These are phyloP conservation scores for Denticeps clupeoides DNA, from an alignment of 2,797 vertebrate species.

Conservation along the genomic window DNA sequence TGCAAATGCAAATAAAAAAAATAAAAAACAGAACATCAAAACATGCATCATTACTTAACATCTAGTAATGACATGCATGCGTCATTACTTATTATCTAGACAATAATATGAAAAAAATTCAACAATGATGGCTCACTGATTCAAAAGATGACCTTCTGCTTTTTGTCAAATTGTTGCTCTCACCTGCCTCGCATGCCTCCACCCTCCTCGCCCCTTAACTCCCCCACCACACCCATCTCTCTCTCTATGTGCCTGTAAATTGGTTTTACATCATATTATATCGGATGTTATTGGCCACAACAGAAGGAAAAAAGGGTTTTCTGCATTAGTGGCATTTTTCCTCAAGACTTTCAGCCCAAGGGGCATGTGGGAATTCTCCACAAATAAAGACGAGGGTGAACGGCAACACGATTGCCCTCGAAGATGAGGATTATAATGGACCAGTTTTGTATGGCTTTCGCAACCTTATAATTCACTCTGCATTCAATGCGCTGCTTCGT, in stretches of 20 bases:
- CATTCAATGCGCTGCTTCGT: slow-evolving; percentile 10
- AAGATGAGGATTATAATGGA: not conserved
- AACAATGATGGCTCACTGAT: slow-evolving; percentile 3
- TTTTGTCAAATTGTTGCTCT: not conserved
- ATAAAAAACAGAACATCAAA: too few relatives aligned
- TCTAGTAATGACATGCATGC: too few relatives aligned
- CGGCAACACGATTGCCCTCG: not conserved
- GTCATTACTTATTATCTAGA: too few relatives aligned
- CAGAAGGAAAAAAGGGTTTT: too few relatives aligned
- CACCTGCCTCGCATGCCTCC: too few relatives aligned
- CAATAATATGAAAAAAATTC: too few relatives aligned
- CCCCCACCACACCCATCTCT: too few relatives aligned
- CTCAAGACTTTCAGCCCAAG: too few relatives aligned
- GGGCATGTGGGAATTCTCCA: not conserved
- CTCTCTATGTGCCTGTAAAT: not conserved
- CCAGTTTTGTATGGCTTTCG: slow-evolving; percentile 2
- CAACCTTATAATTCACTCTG: slow-evolving; percentile 11
- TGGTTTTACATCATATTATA: not conserved
- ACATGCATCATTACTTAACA: too few relatives aligned
- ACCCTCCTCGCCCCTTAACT: too few relatives aligned
- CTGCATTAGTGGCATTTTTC: too few relatives aligned
- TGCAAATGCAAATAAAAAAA: too few relatives aligned
- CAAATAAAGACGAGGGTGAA: not conserved
- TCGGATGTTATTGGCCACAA: not conserved
- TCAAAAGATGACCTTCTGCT: not conserved